Evolutionary conservation across 2,113 vertebrate genomes (phyloP), one percentile per base, ranked within the genome.

Genomic region (Pterocles gutturalis): DNA sequence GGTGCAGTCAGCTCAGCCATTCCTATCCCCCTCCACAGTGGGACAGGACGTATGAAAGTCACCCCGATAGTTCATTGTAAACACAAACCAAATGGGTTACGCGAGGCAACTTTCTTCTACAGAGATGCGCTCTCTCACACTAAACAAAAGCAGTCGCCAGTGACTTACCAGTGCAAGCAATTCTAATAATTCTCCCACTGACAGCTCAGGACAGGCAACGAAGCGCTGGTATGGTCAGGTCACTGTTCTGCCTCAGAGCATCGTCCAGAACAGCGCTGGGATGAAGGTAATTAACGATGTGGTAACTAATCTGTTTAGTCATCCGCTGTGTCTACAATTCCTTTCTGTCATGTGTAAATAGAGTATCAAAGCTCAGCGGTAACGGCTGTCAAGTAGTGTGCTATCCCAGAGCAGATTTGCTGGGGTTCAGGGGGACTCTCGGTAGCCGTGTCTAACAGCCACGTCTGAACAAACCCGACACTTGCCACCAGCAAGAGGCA

Each of bases 161-260:
- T 66, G 89, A 97, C 96, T 92, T 95, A 87, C 85, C 83, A 70
- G 62, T 80, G 45, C 61, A 87, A 97, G 92, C 5, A 38, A 71
- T 41, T 62, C 72, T 75, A 90, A 86, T 96, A 90, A 96, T 36
- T 98, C 97, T 96, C 86, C 83, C 19, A 9, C 69, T 96, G 96
- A 96, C 41, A 87, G 97, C 95, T 93, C 72, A 43, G 93, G 90
- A 95, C 73, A 85, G 64, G 82, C 64, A 5, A 14, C 71, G 22
- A 55, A 62, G 87, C 7, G 4, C 53, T 28, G 62, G 55, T 29
- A 80, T 36, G 7, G 2, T 21, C 80, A 87, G 89, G 90, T 91
- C 83, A 31, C 65, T 9, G 75, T 54, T 94, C 53, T 62, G 57
- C 85, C 94, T 91, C 89, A 5, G 84, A 92, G 87, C 87, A 9